Base-by-base conservation (phyloP, 2,113 vertebrate genomes). In the Sorex fumeus region DNA sequence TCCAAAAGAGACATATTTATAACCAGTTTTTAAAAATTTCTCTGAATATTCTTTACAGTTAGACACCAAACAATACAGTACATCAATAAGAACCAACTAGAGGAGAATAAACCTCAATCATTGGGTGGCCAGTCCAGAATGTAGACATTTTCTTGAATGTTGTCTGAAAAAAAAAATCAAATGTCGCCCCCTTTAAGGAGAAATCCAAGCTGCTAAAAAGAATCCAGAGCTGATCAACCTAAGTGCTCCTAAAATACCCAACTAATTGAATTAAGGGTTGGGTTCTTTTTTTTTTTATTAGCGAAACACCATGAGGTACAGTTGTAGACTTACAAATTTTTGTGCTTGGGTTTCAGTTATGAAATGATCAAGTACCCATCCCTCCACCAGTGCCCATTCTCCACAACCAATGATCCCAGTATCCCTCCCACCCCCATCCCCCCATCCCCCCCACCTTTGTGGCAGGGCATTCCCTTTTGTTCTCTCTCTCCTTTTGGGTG, bases 41-140 rank as follows among this genome's bases (percentile, higher is more conserved):
- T 84, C 4, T 21, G 28, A 91, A 40, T 47, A 83, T 60, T 47
- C 16, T 88, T 90, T 84, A 74, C 76, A 74, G 88, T 90, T 80
- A 88, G 1, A 77, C 34, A 28, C 13, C 45, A 86, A 92, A 79
- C 47, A 32, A 91, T 34, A 93, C 0, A 93, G 45, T 16, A 78
- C 47, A 90, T 60, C 28, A 86, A 78, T 30, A 83, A 88, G 11
- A 84, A 28, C 76, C 60, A 87, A 71, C 74, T 89, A 93, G 91
- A 87, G n/a, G 10, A 75, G 34, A 88, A 89, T 1, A 92, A 40
- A 93, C 75, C 67, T 89, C 71, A 87, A 75, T 30, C 93, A 53
- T 80, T 84, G 96, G 95, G 94, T 98, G 98, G 98, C 97, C 98
- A 97, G 95, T 91, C 95, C 88, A 91, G 96, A 94, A 97, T 50